Conservation (phyloP, 2,113 vertebrate genomes). For the Ictalurus furcatus region DNA sequence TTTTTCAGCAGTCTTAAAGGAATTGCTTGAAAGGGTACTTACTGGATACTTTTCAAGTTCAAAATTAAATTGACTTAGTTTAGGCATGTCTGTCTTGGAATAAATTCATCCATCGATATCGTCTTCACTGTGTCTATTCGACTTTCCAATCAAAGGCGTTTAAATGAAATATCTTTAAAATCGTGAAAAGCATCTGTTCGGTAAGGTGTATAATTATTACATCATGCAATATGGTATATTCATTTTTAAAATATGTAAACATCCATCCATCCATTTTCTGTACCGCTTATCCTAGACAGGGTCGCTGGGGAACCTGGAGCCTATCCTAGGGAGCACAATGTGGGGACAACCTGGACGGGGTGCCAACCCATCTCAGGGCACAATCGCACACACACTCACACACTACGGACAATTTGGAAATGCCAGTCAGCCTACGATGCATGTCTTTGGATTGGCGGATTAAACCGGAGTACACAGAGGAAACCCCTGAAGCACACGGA, state of each 20-base stretch:
- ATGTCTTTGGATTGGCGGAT: no score
- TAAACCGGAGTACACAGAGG: no score
- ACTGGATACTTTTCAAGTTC: not conserved
- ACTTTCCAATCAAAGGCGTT: not conserved
- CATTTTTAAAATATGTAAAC: not conserved
- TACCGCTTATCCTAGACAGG: no score
- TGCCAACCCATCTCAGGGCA: no score
- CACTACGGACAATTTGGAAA: no score
- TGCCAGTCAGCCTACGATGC: no score
- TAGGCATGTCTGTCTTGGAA: not conserved
- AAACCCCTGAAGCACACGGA: no score
- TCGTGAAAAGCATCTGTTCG: not conserved
- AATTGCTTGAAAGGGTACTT: not conserved
- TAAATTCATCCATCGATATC: constrained; percentile 1
- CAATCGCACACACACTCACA: no score
- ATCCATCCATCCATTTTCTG: no score
- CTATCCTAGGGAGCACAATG: no score
- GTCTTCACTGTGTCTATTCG: not conserved
- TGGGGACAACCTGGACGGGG: no score
- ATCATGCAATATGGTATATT: not conserved
- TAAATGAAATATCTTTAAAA: not conserved
- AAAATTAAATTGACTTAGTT: not conserved
- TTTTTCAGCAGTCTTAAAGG: not conserved
- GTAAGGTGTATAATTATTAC: not conserved
- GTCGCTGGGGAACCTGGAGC: no score